Conservation (phyloP, 2,888 invertebrate genomes). For the Maniola hyperantus region DNA sequence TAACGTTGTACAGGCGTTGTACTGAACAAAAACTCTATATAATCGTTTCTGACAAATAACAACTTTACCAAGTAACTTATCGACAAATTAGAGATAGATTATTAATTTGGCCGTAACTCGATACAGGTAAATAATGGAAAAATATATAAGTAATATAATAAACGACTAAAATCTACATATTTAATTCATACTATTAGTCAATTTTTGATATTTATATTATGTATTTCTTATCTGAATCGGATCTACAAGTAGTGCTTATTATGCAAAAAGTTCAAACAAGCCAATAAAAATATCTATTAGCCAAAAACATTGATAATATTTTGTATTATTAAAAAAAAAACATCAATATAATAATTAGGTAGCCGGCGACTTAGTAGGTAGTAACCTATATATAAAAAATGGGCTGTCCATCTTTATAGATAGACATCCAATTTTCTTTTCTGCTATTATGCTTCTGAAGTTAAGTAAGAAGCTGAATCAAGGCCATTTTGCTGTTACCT, state of each 20-base stretch:
- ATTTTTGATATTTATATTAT: background rate
- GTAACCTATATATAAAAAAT: background rate
- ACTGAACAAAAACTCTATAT: too few relatives aligned
- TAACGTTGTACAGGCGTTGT: too few relatives aligned
- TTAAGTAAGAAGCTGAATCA: too few relatives aligned
- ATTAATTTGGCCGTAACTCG: too few relatives aligned
- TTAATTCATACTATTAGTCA: background rate
- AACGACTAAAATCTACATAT: background rate
- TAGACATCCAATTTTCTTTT: background rate
- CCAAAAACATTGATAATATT: slow-evolving; percentile 11
- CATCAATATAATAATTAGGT: slow-evolving; percentile 15
- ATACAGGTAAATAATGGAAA: slow-evolving; percentile 3
- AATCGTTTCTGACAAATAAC: too few relatives aligned
- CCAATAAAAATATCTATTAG: slow-evolving; percentile 13
- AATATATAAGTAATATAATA: background rate
- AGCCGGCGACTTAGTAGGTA: background rate
- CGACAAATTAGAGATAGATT: too few relatives aligned
- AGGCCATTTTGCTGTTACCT: too few relatives aligned
- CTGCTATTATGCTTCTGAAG: too few relatives aligned
- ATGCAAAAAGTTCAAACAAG: background rate
- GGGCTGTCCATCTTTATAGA: background rate
- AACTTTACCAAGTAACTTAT: too few relatives aligned
- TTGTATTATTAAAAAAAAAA: slow-evolving; percentile 7
- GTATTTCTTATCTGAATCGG: slow-evolving; percentile 6
- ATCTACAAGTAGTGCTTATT: slow-evolving; percentile 12